Base-by-base conservation (phyloP, 2,888 invertebrate genomes). In the Lacanobia wlatinum region DNA sequence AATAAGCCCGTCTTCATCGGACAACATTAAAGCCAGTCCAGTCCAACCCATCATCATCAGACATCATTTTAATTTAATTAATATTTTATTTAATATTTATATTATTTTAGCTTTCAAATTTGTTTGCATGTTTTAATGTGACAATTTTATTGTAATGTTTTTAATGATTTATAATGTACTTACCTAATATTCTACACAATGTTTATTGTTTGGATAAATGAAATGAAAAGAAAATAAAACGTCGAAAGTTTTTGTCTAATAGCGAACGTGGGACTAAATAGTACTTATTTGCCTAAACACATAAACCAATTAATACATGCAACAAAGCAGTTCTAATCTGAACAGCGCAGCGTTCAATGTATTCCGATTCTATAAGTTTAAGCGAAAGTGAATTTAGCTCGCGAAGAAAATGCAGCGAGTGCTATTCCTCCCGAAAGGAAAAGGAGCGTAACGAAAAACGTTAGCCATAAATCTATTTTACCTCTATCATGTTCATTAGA, bases 331-430 rank as follows among this genome's bases (percentile, higher is more conserved):
- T 46, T 18, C 1, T 23, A 46, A 46, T 28, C n/a, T 12, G 3
- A 38, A 16, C 16, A 59, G 14, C n/a, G 21, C 21, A 23, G 34
- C 12, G 14, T 28, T 50, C 34, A 46, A 34, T 6, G 12, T 70
- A 52, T 28, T 70, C 28, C 21, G 14, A 59, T 28, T 50, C 59
- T 16, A 18, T 21, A 46, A 7, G n/a, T 56, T 61, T 14, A 14
- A 80, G 21, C 60, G 73, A 80, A 79, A 83, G 73, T 80, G 23
- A 83, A 50, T 48, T 43, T 34, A 28, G 21, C 56, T 48, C 53
- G 40, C 52, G 23, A 48, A 67, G 63, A 48, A 53, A 64, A 23
- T 60, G 48, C 64, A 46, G 5, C 23, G 40, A 70, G 21, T 5
- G 59, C 34, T 55, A 4, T 58, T 58, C 48, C 23, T 80, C 69